Evolutionary conservation across 2,113 vertebrate genomes (phyloP).

Genomic region (Gambusia holbrooki): DNA sequence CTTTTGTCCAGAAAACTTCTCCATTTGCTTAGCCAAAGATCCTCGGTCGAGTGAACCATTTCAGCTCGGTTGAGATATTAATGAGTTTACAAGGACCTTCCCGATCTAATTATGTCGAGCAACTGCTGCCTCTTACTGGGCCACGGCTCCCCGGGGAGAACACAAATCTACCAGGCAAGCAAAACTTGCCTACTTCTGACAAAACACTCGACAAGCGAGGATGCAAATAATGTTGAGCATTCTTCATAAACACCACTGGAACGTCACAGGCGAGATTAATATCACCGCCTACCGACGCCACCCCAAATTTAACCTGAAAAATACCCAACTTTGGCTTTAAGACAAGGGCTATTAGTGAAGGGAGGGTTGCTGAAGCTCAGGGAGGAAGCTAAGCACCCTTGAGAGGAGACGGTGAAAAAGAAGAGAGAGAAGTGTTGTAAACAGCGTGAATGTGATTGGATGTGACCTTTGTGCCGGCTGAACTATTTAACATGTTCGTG

Average conservation of each 20-base stretch:
- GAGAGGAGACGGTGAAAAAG: conserved; percentile 22
- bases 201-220: conserved; percentile 79
- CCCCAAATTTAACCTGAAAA: conserved; percentile 78
- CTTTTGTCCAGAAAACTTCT: conserved; percentile 20
- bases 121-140: conserved; percentile 83
- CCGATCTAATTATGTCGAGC: conserved; percentile 84
- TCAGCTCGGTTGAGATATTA: conserved; percentile 80
- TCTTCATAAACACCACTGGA: conserved; percentile 66
- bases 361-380: conserved; percentile 21
- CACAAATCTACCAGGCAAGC: conserved; percentile 81
- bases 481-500: conserved; percentile 44
- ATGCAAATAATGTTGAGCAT: conserved; percentile 75
- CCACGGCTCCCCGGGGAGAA: conserved; percentile 77
- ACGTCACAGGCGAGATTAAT: conserved; percentile 59
- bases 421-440: conserved; percentile 26
- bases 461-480: conserved; percentile 57
- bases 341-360: conserved; percentile 52
- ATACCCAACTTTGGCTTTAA: conserved; percentile 62
- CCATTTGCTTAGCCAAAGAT: conserved; percentile 36
- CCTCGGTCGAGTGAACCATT: conserved; percentile 54
- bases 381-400: conserved; percentile 29
- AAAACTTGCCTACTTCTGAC: conserved; percentile 83
- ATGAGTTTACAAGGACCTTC: conserved; percentile 84
- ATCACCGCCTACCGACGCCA: conserved; percentile 46
- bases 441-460: conserved; percentile 56